Base-by-base conservation (phyloP, 1,140 invertebrate genomes). In the Aleiodes sp. region DNA sequence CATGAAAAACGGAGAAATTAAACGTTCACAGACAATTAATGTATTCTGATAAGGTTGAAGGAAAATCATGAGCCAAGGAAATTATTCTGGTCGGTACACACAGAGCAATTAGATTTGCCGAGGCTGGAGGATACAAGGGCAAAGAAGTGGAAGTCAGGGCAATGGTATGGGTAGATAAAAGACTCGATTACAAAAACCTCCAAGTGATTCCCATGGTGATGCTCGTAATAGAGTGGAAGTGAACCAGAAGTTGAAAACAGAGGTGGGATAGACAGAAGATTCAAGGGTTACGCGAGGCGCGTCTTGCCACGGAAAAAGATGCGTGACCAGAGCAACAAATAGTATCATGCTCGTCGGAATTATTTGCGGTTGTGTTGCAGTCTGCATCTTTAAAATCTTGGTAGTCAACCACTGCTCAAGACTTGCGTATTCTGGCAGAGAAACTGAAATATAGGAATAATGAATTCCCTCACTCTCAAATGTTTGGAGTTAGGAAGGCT, bases 351-450 rank as follows among this genome's bases (percentile, higher is more conserved):
- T 39, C n/a, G 8, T 16, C 64, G 8, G 19, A 63, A 59, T 46
- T 70, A 37, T 39, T 39, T 39, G 35, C 16, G 41, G 28, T 26
- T 28, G 39, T 21, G 21, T 21, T 33, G 41, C 21, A 63, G 41
- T 59, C 46, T 70, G 61, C 68, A 70, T 65, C 24, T 57, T 64
- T 64, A 29, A 60, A 67, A 57, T n/a, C n/a, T n/a, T n/a, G n/a
- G n/a, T n/a, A n/a, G n/a, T n/a, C n/a, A n/a, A 67, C 14, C n/a
- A 26, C 24, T 26, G 9, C 28, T 29, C 56, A 31, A 26, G 2
- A 31, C 7, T 26, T 59, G 24, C 28, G 24, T 59, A 59, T 59
- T 59, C 28, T n/a, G 9, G 2, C n/a, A 56, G 52, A 8, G n/a
- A 56, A 56, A 59, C 29, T 59, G 14, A 59, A 8, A 28, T 16